phyloP scores from a whole-genome alignment of 1,140 invertebrate genomes.

The Bombus vancouverensis region DNA sequence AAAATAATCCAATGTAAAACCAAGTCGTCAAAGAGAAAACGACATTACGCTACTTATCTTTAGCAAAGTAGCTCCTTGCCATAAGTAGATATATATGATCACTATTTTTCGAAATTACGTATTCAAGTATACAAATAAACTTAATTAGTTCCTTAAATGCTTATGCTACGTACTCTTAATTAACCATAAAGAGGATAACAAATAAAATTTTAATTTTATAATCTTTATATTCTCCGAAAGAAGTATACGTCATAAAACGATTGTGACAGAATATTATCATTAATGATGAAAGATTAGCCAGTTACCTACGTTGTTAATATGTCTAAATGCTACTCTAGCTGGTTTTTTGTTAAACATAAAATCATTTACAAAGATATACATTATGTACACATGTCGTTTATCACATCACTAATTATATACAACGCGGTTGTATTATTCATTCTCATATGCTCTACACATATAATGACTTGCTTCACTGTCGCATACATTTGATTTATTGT shows the following conservation, averaged over 20 bases:
- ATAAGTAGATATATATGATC: neutral
- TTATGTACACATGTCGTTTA: neutral
- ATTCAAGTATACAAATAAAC: neutral
- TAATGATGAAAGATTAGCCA: neutral
- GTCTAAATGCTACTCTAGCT: neutral
- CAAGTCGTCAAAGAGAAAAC: conserved; percentile 62
- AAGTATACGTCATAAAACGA: neutral
- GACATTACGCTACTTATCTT: conserved; percentile 30
- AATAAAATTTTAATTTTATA: neutral
- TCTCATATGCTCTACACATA: neutral
- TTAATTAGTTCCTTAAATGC: neutral
- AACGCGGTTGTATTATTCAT: neutral
- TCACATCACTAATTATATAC: neutral
- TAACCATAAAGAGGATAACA: neutral
- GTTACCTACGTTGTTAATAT: neutral
- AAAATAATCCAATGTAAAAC: conserved; percentile 63
- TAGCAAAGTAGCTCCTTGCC: conserved; percentile 24
- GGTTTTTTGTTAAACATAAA: neutral
- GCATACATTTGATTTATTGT: neutral
- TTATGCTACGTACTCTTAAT: neutral
- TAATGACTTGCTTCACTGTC: neutral
- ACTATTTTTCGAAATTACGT: neutral
- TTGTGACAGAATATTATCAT: neutral
- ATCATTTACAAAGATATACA: neutral
- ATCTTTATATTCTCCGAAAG: neutral